Evolutionary conservation across 1,140 invertebrate species (phyloP).

Genomic region (Papilio polytes): DNA sequence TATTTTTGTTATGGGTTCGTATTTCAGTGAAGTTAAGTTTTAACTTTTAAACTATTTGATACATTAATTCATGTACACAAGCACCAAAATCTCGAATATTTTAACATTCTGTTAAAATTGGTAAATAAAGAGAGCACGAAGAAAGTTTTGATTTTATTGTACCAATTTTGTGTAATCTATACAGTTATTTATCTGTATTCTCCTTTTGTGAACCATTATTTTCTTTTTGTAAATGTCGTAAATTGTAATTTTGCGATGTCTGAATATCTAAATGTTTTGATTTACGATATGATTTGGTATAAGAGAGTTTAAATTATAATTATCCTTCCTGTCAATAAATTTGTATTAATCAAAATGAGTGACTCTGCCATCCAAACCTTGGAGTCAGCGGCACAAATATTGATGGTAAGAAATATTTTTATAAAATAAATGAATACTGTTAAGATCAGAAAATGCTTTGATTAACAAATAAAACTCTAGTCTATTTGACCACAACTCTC

Average conservation of each 20-base stretch:
- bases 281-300: slow-evolving; percentile 43
- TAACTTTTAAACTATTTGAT: too few relatives aligned
- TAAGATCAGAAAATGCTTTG: slow-evolving; percentile 1
- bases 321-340: slow-evolving; percentile 35
- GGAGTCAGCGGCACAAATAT: slow-evolving; percentile 88
- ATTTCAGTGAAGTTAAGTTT: too few relatives aligned
- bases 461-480: slow-evolving; percentile 1
- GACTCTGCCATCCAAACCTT: slow-evolving; percentile 85
- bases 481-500: background rate
- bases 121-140: too few relatives aligned
- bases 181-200: background rate
- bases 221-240: slow-evolving; percentile 31
- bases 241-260: slow-evolving; percentile 41
- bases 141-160: too few relatives aligned
- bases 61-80: too few relatives aligned
- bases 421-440: background rate
- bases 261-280: slow-evolving; percentile 43
- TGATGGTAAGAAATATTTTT: slow-evolving; percentile 85
- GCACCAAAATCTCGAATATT: too few relatives aligned
- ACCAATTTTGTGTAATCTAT: background rate
- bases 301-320: slow-evolving; percentile 7
- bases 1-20: too few relatives aligned
- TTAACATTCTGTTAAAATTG: too few relatives aligned
- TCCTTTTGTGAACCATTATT: slow-evolving; percentile 7
- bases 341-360: slow-evolving; percentile 67